Evolutionary conservation across 2,888 invertebrate species (phyloP).

Genomic region (Netelia melanura): DNA sequence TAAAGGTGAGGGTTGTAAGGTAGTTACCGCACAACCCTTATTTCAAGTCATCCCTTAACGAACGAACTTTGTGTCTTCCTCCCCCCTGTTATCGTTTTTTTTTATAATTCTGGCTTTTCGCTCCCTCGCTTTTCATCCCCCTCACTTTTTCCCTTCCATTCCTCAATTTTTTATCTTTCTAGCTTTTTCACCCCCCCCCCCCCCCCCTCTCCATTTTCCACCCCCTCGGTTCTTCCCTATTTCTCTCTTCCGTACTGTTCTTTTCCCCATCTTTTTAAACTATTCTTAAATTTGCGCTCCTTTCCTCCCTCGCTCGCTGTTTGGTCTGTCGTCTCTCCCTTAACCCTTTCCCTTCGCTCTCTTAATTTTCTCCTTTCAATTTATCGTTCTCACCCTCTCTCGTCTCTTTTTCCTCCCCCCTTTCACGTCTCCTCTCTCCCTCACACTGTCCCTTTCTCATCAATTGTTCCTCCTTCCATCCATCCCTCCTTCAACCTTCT

Average conservation of each 20-base stretch:
- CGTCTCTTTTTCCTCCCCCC: conserved; percentile 28
- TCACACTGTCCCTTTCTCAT: conserved; percentile 2
- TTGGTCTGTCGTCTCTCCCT: conserved; percentile 1
- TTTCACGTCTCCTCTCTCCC: background rate
- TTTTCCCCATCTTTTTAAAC: conserved; percentile 27
- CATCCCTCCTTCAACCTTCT: background rate
- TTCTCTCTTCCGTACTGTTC: conserved; percentile 1
- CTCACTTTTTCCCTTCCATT: background rate
- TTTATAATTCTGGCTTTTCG: background rate
- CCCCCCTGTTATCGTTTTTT: background rate
- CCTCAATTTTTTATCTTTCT: background rate
- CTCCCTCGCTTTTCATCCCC: background rate
- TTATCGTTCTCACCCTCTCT: background rate
- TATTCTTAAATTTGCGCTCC: too few species aligned
- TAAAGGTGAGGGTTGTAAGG: too few species aligned
- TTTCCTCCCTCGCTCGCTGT: background rate
- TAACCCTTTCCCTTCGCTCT: background rate
- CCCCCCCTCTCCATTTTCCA: background rate
- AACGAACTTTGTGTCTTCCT: background rate
- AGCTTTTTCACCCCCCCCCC: background rate
- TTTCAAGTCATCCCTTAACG: too few species aligned
- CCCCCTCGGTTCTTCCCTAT: background rate
- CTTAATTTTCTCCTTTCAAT: background rate
- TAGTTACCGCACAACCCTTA: too few species aligned
- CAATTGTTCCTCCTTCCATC: conserved; percentile 1